Base-by-base conservation (phyloP, 2,797 vertebrate species). In the Trichosurus vulpecula region DNA sequence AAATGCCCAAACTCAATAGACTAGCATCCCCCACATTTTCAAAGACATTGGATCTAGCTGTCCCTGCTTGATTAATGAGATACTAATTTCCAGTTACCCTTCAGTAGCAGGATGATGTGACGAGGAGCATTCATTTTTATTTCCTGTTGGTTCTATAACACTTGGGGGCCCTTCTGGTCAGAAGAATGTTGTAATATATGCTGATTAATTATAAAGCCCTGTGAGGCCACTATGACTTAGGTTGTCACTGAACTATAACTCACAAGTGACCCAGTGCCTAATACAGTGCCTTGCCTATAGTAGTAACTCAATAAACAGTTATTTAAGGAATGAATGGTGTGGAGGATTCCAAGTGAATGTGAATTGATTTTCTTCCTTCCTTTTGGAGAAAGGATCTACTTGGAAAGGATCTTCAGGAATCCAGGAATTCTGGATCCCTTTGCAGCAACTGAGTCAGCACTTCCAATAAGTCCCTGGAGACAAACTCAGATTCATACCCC, bases 81-180 rank as follows among this genome's bases (percentile, higher is more conserved):
- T 95, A 95, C 53, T 94, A 35, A 93, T 52, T 96, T 95, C 90
- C 0, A 29, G 2, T 95, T 90, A 93, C 25, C 31, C 92, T 27
- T 90, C 35, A 91, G 30, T 90, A 27, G 12, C 61, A 92, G 61
- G 61, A 95, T 53, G 19, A 47, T 27, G 6, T 56, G 51, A 89
- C 74, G 4, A 92, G 57, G 95, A 74, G 54, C 31, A n/a, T 90
- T 47, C 74, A 35, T 41, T 87, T 87, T 22, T 61, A 25, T 10
- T 91, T 94, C 95, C 47, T 47, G 91, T 58, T 87, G 16, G 35
- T 91, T 96, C 56, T 93, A 55, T 54, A 35, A 16, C 27, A 61
- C 41, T 52, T 22, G 54, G 31, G 5, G 54, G 35, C 27, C n/a
- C n/a, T 4, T 16, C 35, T 13, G 16, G 27, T 95, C 14, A 66